phyloP scores from a whole-genome alignment of 2,888 invertebrate species.

The Alitta virens region DNA sequence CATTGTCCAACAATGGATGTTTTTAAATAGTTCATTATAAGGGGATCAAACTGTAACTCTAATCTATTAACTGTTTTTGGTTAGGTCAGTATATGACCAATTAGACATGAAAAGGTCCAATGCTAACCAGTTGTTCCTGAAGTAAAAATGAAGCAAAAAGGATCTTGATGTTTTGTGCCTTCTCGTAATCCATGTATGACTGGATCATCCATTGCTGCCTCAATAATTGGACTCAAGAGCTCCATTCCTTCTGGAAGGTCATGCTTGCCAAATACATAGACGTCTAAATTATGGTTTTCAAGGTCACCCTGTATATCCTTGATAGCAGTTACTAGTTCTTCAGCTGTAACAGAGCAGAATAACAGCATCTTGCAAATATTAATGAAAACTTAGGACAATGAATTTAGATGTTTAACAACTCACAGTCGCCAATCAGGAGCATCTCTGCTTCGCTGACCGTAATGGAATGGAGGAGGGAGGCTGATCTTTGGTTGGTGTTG shows the following conservation, averaged over 20 bases:
- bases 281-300: constrained; percentile 1
- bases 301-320: constrained; percentile 33
- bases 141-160: constrained; percentile 88
- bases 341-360: constrained; percentile 26
- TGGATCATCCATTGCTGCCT: too few relatives aligned
- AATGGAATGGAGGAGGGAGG: constrained; percentile 82
- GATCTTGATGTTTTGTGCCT: constrained; percentile 24
- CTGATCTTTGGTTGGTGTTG: constrained; percentile 83
- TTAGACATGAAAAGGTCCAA: too few relatives aligned
- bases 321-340: constrained; percentile 33
- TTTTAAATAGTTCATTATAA: too few relatives aligned
- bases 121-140: constrained; percentile 61
- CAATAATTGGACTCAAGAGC: too few relatives aligned
- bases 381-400: too few relatives aligned
- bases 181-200: too few relatives aligned
- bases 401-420: not conserved
- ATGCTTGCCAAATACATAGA: not conserved
- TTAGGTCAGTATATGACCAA: too few relatives aligned
- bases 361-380: too few relatives aligned
- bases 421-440: constrained; percentile 63
- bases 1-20: too few relatives aligned
- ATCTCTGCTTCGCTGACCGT: constrained; percentile 79
- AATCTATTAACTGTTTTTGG: too few relatives aligned
- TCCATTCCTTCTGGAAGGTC: not conserved
- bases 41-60: too few relatives aligned